Evolutionary conservation across 2,888 invertebrate genomes (phyloP), one percentile per base, ranked within the genome.

Genomic region (Philereme transversata): DNA sequence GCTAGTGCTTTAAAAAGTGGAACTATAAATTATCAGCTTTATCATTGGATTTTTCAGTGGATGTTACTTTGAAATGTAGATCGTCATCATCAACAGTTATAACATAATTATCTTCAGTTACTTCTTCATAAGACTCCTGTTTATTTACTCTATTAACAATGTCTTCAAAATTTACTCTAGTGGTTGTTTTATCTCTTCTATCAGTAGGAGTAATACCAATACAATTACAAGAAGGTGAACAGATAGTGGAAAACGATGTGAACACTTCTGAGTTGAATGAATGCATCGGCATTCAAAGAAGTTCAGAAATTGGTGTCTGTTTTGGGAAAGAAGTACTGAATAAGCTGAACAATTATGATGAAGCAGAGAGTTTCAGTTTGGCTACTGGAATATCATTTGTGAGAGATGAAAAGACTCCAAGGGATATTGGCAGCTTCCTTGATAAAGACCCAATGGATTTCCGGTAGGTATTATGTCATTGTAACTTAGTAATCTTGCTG

Each of bases 371-470:
- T 22, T 94, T 95, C 62, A 94, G 94, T 71, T 87, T 96, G 58
- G 93, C 95, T 0, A 93, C 92, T 40, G 95, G 95, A 9, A 87
- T 96, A 4, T 93, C 93, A 9, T 93, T 96, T 67, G 93, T 94
- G 0, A 94, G 94, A 73, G 94, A 95, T 75, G 94, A 94, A 35
- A 93, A 94, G 57, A 93, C 95, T 51, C 94, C 94, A 9, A 93
- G 96, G 54, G 95, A 95, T 62, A 89, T 95, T 61, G 92, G 94
- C 52, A 95, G 94, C 78, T 94, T 95, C 64, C 88, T 95, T 68
- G 96, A 96, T 73, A 95, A 95, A 65, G 95, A 96, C 87, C 96
- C 96, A 0, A 94, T 94, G 77, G 95, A 96, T 86, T 95, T 96
- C 64, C 93, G 95, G 93, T 96, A 57, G 95, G 93, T 96, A 57